A percentile compares a stretch with the other conserved stretches of the same genome.
Conservation (phyloP, 2,888 invertebrate species). For the Lasioglossum morio region DNA sequence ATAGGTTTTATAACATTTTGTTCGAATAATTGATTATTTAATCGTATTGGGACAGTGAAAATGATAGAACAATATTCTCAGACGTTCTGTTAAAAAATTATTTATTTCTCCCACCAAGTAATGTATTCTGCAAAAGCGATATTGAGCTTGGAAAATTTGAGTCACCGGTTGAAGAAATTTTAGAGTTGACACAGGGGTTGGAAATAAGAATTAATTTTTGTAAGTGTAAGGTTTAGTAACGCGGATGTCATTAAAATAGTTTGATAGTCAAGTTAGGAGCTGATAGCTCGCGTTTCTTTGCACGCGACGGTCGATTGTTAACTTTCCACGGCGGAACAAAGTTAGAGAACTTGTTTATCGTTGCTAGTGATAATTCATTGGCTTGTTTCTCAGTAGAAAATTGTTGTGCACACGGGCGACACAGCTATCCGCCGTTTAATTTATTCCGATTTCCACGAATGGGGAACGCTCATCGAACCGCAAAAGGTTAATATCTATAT, state of each 20-base stretch:
- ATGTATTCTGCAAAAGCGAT: background rate
- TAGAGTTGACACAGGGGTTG: background rate
- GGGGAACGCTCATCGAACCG: conserved; percentile 42
- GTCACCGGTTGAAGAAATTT: background rate
- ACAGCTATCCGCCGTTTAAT: conserved; percentile 40
- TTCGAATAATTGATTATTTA: too few relatives aligned
- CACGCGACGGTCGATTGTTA: background rate
- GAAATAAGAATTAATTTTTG: background rate
- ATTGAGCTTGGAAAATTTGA: background rate
- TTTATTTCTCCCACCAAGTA: too few relatives aligned
- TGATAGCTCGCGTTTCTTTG: background rate
- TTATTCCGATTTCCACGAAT: conserved; percentile 50
- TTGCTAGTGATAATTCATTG: background rate
- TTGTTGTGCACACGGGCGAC: background rate
- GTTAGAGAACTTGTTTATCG: background rate
- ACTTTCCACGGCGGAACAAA: background rate
- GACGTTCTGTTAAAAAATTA: too few relatives aligned
- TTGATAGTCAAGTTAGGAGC: background rate
- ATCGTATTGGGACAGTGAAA: too few relatives aligned
- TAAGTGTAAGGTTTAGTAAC: background rate
- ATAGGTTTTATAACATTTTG: too few relatives aligned
- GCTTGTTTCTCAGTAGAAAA: background rate
- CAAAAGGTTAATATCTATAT: conserved; percentile 55
- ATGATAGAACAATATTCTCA: too few relatives aligned
- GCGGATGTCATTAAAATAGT: background rate